Evolutionary conservation across 2,888 invertebrate species (phyloP), one percentile per base, ranked within the genome.

Genomic region (Pollenia labialis): DNA sequence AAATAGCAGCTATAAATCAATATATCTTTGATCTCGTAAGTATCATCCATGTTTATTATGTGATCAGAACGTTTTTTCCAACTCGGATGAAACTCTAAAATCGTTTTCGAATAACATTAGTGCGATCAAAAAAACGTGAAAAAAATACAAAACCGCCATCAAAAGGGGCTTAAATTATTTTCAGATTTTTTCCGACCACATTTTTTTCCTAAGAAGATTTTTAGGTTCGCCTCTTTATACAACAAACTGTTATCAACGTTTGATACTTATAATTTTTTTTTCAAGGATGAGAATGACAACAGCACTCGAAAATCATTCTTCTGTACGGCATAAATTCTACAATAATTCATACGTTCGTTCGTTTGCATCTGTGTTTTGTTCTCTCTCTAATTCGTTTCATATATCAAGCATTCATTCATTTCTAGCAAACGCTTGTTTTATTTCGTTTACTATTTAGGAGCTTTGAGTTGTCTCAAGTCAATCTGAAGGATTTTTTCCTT

Each of bases 401-500:
- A 14, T 58, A 32, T 32, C 44, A 64, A 52, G 42, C n/a, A 40
- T 4, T 32, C 32, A 32, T 32, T 32, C 7, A 16, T 18, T 56
- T 66, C 10, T 40, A 10, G 6, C 7, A 50, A 60, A n/a, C 16
- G 6, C 42, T 66, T 76, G 11, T n/a, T 12, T 12, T 32, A 1
- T 58, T 72, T 32, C 12, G 0, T 44, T 74, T 40, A 23, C 16
- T 58, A 18, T 42, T 8, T 54, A 2, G 46, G 2, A 62, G 81
- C 83, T 77, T 72, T 48, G 68, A 52, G 71, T 81, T 81, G 72
- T 72, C 71, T 81, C 46, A 77, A 84, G 84, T 87, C 87, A 84
- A 83, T 66, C 68, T 74, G 32, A 62, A 72, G 83, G 80, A 74
- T 74, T 77, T 84, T 56, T 60, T 54, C 58, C 16, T 64, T 72